A percentile compares a stretch with the other conserved stretches of the same genome.
These are phyloP conservation scores for Caenorhabditis panamensis DNA, from an alignment of 2,888 invertebrate species.

Conservation along the genomic window DNA sequence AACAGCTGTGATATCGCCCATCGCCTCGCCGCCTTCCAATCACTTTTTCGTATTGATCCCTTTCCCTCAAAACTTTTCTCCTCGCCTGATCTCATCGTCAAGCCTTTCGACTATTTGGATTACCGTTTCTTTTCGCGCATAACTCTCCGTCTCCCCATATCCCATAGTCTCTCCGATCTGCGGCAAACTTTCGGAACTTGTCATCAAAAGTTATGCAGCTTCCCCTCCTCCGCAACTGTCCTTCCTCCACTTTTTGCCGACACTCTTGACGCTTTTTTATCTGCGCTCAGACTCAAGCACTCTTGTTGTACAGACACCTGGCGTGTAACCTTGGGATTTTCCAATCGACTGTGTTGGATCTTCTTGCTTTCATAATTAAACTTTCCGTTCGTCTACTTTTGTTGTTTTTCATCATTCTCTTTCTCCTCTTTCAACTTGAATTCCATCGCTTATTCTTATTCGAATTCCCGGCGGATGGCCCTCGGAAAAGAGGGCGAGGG, in stretches of 20 bases:
- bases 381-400: no score
- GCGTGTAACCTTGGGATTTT: no score
- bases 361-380: no score
- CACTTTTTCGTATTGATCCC: constrained; percentile 55
- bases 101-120: constrained; percentile 29
- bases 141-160: background rate
- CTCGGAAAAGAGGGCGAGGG: no score
- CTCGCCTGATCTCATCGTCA: background rate
- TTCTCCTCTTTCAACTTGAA: background rate
- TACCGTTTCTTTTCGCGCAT: constrained; percentile 26
- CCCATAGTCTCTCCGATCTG: background rate
- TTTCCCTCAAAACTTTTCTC: constrained; percentile 7
- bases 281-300: constrained; percentile 7
- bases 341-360: no score
- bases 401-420: background rate
- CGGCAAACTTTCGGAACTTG: constrained; percentile 20
- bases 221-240: no score
- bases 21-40: constrained; percentile 32
- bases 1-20: constrained; percentile 40
- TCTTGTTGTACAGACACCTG: constrained; percentile 3
- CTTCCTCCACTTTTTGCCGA: constrained; percentile 2
- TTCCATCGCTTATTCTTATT: constrained; percentile 9
- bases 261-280: constrained; percentile 55
- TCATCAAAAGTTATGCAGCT: constrained; percentile 30
- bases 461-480: constrained; percentile 6